Base-by-base conservation (phyloP, 2,113 vertebrate species). In the Bubo scandiacus region DNA sequence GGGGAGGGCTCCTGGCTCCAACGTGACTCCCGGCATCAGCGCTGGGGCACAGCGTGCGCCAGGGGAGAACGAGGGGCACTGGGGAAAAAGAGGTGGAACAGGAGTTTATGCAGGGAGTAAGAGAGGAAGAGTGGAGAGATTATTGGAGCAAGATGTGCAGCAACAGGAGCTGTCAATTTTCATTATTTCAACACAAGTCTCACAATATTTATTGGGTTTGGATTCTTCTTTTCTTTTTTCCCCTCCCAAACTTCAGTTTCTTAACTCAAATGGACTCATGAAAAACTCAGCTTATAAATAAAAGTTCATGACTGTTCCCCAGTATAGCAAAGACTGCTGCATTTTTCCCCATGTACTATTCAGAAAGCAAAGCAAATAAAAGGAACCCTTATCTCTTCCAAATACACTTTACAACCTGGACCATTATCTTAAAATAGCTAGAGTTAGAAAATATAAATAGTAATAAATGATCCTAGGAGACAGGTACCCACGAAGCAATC, bases 1-100 rank as follows among this genome's bases (percentile, higher is more conserved):
- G 26, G 73, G n/a, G 49, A 63, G 42, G 54, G 13, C 43, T 43
- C 34, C 54, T 26, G 66, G 38, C 59, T 58, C 75, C 16, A 6
- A 5, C 0, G 1, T 4, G 20, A 54, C 29, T 34, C 59, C 54
- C 1, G 2, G 27, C 23, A 66, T 42, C 67, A n/a, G 22, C 1
- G 4, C 59, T 22, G 34, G 58, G 32, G 32, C 3, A 6, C 78
- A 67, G 63, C 1, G 9, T 11, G 26, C 5, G 6, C 42, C 40
- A 5, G n/a, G 74, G 42, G 42, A 27, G 36, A 62, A 55, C 5
- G 5, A 25, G 20, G 42, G 43, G n/a, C 23, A 49, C 20, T 19
- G 8, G 55, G 49, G n/a, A 45, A 65, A 13, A 52, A 29, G 57
- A 67, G 18, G 5, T 10, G 40, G 51, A 63, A 13, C 6, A 7